Conservation (phyloP, 2,113 vertebrate species). For the Hippocampus mohnikei region DNA sequence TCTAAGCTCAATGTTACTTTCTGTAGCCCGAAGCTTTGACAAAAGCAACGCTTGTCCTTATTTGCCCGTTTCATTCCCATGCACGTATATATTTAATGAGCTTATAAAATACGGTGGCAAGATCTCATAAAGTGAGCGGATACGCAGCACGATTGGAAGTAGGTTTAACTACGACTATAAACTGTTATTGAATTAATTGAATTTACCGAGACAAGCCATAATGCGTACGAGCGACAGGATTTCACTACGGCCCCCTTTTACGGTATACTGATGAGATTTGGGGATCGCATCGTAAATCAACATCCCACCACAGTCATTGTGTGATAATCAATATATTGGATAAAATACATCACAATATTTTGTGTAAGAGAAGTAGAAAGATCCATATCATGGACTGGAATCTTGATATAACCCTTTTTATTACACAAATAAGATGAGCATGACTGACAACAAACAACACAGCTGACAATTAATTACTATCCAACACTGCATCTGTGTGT, state of each 20-base stretch:
- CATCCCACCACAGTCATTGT: too few species aligned
- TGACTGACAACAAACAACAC: too few species aligned
- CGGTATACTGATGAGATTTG: background rate
- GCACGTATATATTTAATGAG: conserved; percentile 8
- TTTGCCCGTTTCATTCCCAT: background rate
- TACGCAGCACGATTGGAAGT: conserved; percentile 10
- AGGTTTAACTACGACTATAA: background rate
- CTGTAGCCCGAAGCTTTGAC: background rate
- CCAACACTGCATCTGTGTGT: too few species aligned
- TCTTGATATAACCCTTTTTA: too few species aligned
- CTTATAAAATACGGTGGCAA: background rate
- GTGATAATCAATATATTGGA: background rate
- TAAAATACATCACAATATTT: too few species aligned
- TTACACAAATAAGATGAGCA: too few species aligned
- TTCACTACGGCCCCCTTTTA: background rate
- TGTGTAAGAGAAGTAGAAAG: too few species aligned
- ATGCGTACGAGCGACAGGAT: background rate
- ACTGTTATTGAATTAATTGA: conserved; percentile 1
- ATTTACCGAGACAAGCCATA: background rate
- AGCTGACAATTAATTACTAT: too few species aligned
- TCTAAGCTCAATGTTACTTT: conserved; percentile 2
- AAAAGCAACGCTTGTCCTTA: conserved; percentile 1
- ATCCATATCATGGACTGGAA: too few species aligned
- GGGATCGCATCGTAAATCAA: background rate
- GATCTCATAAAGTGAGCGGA: background rate